These are phyloP conservation scores for Biston betularia DNA, from an alignment of 2,888 invertebrate species.

Conservation along the genomic window DNA sequence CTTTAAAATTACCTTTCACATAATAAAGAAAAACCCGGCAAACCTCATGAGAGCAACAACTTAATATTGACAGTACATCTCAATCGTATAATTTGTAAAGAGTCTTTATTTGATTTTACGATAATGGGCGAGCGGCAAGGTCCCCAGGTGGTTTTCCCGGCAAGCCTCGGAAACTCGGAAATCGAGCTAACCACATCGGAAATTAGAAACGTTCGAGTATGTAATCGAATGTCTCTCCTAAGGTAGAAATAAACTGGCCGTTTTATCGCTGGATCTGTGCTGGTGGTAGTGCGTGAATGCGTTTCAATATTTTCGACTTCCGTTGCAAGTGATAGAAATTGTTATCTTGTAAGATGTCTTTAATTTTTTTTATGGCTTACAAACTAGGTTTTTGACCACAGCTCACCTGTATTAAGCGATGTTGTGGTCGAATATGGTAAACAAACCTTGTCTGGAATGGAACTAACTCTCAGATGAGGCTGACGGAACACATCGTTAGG, in stretches of 20 bases:
- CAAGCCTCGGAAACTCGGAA: conserved; percentile 74
- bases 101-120: conserved; percentile 78
- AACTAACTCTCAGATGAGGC: too few species aligned
- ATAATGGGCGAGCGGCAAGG: conserved; percentile 70
- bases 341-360: background rate
- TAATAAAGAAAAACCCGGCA: conserved; percentile 10
- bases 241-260: conserved; percentile 71
- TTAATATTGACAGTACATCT: conserved; percentile 61
- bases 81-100: conserved; percentile 71
- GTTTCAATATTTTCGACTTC: conserved; percentile 48
- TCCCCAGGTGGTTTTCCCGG: conserved; percentile 72
- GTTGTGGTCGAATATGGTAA: too few species aligned
- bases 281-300: conserved; percentile 53
- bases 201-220: conserved; percentile 84
- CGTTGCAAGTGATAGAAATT: conserved; percentile 3
- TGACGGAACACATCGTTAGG: too few species aligned
- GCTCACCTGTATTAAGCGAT: too few species aligned
- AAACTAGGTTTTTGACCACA: too few species aligned
- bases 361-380: too few species aligned
- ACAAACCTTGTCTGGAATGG: too few species aligned
- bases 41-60: conserved; percentile 27
- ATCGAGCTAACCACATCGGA: conserved; percentile 85
- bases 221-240: conserved; percentile 81
- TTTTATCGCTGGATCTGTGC: conserved; percentile 56
- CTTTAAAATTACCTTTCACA: too few species aligned